phyloP scores from a whole-genome alignment of 2,113 vertebrate species.

The Steatornis caripensis region DNA sequence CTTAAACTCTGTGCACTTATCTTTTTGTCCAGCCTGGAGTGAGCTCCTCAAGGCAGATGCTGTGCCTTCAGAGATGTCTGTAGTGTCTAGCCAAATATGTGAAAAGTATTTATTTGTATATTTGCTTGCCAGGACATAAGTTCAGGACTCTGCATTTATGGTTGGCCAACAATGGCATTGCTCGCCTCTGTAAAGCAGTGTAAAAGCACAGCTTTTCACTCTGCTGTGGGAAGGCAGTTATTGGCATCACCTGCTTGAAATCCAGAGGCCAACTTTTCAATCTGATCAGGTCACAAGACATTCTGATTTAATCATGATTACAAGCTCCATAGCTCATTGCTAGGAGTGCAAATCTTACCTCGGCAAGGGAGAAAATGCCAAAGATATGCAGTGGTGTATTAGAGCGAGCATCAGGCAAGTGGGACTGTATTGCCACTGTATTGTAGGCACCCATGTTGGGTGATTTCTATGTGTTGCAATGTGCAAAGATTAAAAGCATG shows the following conservation, averaged over 20 bases:
- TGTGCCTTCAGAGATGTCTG: not conserved
- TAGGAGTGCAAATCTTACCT: not conserved
- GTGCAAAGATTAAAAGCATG: not conserved
- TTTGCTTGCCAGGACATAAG: not conserved
- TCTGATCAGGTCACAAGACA: not conserved
- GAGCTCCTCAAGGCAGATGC: not conserved
- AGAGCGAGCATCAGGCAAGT: not conserved
- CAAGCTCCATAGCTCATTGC: not conserved
- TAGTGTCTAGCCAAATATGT: not conserved
- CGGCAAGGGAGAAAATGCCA: not conserved
- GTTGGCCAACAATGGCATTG: not conserved
- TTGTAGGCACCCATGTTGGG: fast-evolving
- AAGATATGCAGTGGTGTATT: not conserved
- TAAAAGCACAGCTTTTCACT: not conserved
- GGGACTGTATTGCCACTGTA: not conserved
- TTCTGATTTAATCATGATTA: not conserved
- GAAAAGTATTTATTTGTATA: not conserved
- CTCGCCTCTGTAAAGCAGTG: not conserved
- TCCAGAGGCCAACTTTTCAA: not conserved
- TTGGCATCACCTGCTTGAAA: not conserved
- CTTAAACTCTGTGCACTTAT: not conserved
- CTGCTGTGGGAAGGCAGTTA: not conserved
- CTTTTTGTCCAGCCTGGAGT: not conserved
- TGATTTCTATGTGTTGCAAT: fast-evolving
- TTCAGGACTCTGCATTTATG: not conserved